A percentile compares a stretch with the other conserved stretches of the same genome.
Conservation (phyloP, 2,888 invertebrate genomes). For the Apantesis nais region DNA sequence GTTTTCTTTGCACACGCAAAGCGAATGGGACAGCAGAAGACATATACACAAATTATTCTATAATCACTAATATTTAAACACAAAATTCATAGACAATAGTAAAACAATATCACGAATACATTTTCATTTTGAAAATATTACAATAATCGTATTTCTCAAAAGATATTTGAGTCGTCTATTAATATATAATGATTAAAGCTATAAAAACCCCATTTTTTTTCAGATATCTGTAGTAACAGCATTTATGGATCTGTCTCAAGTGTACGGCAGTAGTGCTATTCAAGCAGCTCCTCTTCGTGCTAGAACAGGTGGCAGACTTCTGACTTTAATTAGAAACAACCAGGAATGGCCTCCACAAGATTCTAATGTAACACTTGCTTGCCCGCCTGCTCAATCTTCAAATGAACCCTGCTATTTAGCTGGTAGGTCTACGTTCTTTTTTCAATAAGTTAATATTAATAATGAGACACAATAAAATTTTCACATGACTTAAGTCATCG, state of each 20-base stretch:
- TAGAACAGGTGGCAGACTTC: constrained; percentile 88
- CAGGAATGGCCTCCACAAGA: constrained; percentile 90
- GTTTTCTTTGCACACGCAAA: not conserved
- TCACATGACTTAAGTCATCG: no score
- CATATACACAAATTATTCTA: not conserved
- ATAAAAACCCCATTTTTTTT: constrained; percentile 3
- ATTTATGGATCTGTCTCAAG: constrained; percentile 91
- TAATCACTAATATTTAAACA: constrained; percentile 5
- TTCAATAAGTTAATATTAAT: not conserved
- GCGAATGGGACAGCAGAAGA: not conserved
- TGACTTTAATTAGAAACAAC: constrained; percentile 87
- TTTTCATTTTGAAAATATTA: not conserved
- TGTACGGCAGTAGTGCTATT: constrained; percentile 91
- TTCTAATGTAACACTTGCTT: constrained; percentile 89
- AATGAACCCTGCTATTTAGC: constrained; percentile 91
- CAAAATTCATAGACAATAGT: constrained; percentile 3
- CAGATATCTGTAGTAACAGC: constrained; percentile 89
- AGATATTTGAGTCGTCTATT: not conserved
- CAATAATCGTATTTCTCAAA: not conserved
- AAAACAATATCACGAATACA: constrained; percentile 7
- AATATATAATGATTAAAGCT: not conserved
- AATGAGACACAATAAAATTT: no score
- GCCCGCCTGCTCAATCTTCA: constrained; percentile 86
- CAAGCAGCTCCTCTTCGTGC: constrained; percentile 89
- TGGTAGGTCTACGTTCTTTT: constrained; percentile 76